A percentile compares a stretch with the other conserved stretches of the same genome.
phyloP scores from a whole-genome alignment of 2,113 vertebrate genomes.

The Cynoglossus semilaevis region DNA sequence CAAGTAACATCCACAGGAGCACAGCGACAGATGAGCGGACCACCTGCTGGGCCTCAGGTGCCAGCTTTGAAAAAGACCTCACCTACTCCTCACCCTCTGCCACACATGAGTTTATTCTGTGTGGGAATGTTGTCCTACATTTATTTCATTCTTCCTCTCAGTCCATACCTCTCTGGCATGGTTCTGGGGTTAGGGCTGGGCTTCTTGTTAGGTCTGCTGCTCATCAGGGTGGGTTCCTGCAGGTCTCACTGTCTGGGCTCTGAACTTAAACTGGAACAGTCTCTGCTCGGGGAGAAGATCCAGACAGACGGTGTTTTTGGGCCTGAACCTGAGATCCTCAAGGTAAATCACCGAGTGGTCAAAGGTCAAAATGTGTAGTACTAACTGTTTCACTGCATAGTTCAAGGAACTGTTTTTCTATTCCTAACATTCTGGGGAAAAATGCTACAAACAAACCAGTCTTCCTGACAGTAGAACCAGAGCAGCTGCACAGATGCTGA shows the following conservation, averaged over 20 bases:
- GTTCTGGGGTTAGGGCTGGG: conserved; percentile 81
- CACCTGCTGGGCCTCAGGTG: neutral
- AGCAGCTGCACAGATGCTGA: too few species aligned
- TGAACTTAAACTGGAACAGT: conserved; percentile 12
- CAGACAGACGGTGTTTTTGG: conserved; percentile 10
- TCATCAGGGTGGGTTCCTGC: conserved; percentile 74
- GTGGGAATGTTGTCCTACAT: conserved; percentile 78
- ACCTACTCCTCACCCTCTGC: conserved; percentile 56
- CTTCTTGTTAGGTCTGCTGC: conserved; percentile 81
- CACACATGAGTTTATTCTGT: conserved; percentile 72
- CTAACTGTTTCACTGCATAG: too few species aligned
- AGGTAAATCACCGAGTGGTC: conserved; percentile 68
- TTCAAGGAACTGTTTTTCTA: too few species aligned
- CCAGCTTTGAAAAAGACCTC: neutral
- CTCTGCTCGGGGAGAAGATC: conserved; percentile 22
- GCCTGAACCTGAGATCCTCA: conserved; percentile 53
- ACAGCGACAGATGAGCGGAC: neutral
- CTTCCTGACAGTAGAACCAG: too few species aligned
- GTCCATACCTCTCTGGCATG: conserved; percentile 82
- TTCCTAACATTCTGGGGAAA: too few species aligned
- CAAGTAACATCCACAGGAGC: conserved; percentile 65
- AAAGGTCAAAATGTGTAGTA: too few species aligned
- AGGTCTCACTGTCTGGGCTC: conserved; percentile 1
- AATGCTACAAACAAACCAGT: too few species aligned
- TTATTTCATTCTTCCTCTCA: conserved; percentile 82